Evolutionary conservation across 2,113 vertebrate species (phyloP), one percentile per base, ranked within the genome.

Genomic region (Notiomystis cincta): DNA sequence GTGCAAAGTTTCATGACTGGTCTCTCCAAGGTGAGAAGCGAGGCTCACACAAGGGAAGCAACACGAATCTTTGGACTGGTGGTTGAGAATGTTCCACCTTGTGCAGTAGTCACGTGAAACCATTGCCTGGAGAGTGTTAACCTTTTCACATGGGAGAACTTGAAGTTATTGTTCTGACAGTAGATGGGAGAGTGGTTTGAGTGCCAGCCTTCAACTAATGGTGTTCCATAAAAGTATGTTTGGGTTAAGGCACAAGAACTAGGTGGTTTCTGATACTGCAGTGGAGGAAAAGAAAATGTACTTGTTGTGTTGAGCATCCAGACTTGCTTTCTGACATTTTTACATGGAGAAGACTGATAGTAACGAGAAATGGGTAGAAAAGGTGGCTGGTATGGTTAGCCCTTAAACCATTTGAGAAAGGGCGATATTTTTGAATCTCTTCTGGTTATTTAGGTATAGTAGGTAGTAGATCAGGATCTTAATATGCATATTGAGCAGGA

Each of bases 21-120:
- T 15, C 44, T 82, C 8, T 67, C 28, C n/a, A 27, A 64, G n/a
- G 37, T 13, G 1, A 60, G 60, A 87, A 62, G 30, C 1, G 4
- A 72, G 14, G 24, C 33, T 78, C 1, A 0, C 11, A 7, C 1
- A 1, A 57, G 31, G 23, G 37, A 72, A 77, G 23, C n/a, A 53
- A 44, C 22, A 19, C 0, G 0, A 60, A 27, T 60, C 28, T 76
- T 81, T 7, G 1, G 11, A 48, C 53, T 1, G 1, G 21, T 87
- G 21, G 30, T 50, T 73, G 42, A 47, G 38, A 73, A 51, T 2
- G 6, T 53, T 80, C 14, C 15, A 79, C 7, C 19, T 94, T 69
- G 21, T 3, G 1, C 3, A 2, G 19, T 18, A 9, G 3, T 76
- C 57, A 37, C 0, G 1, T 86, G 76, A 58, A 90, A 35, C 30